phyloP scores from a whole-genome alignment of 2,888 invertebrate species.

The Mesodorylaimus sp. region DNA sequence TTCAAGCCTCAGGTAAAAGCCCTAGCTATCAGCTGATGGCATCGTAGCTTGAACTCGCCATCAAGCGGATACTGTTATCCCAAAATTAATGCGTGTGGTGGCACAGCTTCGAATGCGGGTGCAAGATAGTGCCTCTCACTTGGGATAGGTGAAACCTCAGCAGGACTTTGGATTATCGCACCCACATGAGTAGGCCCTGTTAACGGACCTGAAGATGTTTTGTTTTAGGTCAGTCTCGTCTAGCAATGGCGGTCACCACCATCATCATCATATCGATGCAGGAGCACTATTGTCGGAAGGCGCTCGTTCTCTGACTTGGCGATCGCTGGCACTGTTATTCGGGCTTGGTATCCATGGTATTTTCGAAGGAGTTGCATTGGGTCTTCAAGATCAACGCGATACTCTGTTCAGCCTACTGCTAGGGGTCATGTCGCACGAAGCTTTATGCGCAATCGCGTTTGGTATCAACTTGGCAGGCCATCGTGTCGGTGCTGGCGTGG shows the following conservation, averaged over 20 bases:
- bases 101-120: no score
- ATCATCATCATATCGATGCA: conserved; percentile 11
- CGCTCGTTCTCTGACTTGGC: conserved; percentile 27
- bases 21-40: no score
- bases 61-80: no score
- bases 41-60: no score
- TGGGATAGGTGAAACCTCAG: no score
- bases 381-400: conserved; percentile 31
- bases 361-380: conserved; percentile 43
- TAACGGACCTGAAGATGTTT: no score
- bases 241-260: conserved; percentile 10
- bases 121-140: no score
- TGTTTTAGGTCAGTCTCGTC: no score
- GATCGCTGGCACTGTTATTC: conserved; percentile 36
- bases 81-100: no score
- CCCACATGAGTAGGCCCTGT: no score
- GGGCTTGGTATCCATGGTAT: conserved; percentile 41
- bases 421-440: conserved; percentile 8
- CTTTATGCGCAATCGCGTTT: conserved; percentile 23
- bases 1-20: no score
- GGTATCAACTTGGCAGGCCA: conserved; percentile 23
- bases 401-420: not conserved
- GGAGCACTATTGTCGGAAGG: not conserved
- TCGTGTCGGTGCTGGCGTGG: conserved; percentile 15
- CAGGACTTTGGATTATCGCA: no score